Percentiles rank a stretch among this genome's conserved stretches.
Evolutionary conservation across 2,797 vertebrate species (phyloP).

Genomic region (Toxotes lorentzi): DNA sequence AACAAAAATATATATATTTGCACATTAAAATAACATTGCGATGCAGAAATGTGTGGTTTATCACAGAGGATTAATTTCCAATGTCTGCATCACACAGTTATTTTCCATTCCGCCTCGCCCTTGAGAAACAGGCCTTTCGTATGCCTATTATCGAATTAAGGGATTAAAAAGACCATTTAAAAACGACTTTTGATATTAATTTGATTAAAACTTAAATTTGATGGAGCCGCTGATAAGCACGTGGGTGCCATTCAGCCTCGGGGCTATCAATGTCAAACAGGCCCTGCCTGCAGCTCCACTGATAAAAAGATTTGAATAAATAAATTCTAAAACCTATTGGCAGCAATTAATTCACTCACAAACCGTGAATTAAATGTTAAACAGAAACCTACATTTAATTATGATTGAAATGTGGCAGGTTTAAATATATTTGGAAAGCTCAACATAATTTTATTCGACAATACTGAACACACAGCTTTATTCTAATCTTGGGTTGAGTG

Average conservation of each 20-base stretch:
- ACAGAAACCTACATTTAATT: constrained; percentile 18
- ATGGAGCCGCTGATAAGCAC: constrained; percentile 62
- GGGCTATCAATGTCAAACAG: constrained; percentile 63
- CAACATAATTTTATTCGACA: background rate
- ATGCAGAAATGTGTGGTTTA: background rate
- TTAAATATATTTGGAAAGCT: constrained; percentile 2
- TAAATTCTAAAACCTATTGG: constrained; percentile 35
- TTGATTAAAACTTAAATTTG: constrained; percentile 45
- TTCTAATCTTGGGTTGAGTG: background rate
- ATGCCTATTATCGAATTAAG: background rate
- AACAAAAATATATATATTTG: background rate
- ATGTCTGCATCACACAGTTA: background rate
- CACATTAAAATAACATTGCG: background rate
- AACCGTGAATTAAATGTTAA: background rate
- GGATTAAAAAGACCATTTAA: background rate
- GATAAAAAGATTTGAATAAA: constrained; percentile 82
- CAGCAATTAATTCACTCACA: constrained; percentile 7
- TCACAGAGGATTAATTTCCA: background rate
- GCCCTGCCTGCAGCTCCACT: constrained; percentile 64
- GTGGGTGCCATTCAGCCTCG: constrained; percentile 40
- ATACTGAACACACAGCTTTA: background rate
- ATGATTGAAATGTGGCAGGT: background rate
- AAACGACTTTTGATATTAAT: background rate
- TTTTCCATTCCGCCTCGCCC: background rate
- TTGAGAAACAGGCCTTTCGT: constrained; percentile 2